Conservation (phyloP, 2,888 invertebrate genomes). For the Drosophila falleni region DNA sequence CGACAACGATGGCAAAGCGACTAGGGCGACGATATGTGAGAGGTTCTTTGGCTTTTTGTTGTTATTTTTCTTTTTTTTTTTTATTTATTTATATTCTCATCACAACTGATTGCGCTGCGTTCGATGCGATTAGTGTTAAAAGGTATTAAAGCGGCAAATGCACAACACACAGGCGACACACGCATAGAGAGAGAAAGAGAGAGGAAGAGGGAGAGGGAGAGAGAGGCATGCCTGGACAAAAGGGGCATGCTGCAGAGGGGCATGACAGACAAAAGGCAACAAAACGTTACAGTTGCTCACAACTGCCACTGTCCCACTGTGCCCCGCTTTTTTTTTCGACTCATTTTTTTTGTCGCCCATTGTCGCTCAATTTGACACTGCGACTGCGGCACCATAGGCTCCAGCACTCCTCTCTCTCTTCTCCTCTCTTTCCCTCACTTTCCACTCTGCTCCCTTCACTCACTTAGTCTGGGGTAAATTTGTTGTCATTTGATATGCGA, state of each 20-base stretch:
- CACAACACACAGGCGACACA: constrained; percentile 76
- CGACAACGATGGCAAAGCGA: constrained; percentile 59
- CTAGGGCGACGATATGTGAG: constrained; percentile 72
- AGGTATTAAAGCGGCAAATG: constrained; percentile 86
- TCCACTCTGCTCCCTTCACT: constrained; percentile 36
- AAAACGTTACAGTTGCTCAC: constrained; percentile 79
- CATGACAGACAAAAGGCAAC: constrained; percentile 65
- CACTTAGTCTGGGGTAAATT: constrained; percentile 76
- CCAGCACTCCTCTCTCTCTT: constrained; percentile 18
- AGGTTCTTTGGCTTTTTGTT: constrained; percentile 36
- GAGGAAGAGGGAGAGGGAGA: not conserved
- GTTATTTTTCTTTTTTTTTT: constrained; percentile 50
- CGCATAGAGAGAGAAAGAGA: not conserved
- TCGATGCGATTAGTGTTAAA: constrained; percentile 85
- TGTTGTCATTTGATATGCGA: constrained; percentile 82
- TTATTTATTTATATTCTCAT: constrained; percentile 85
- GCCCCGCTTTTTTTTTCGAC: constrained; percentile 48
- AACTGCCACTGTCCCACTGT: constrained; percentile 81
- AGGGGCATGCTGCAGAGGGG: constrained; percentile 1
- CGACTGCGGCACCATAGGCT: constrained; percentile 39
- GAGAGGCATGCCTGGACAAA: not conserved
- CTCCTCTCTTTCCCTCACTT: not conserved
- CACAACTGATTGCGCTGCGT: constrained; percentile 85
- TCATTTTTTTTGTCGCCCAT: constrained; percentile 71
- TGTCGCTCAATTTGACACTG: constrained; percentile 83